A percentile compares a stretch with the other conserved stretches of the same genome.
These are phyloP conservation scores for Liparis tanakae DNA, from an alignment of 2,797 vertebrate genomes.

Conservation along the genomic window DNA sequence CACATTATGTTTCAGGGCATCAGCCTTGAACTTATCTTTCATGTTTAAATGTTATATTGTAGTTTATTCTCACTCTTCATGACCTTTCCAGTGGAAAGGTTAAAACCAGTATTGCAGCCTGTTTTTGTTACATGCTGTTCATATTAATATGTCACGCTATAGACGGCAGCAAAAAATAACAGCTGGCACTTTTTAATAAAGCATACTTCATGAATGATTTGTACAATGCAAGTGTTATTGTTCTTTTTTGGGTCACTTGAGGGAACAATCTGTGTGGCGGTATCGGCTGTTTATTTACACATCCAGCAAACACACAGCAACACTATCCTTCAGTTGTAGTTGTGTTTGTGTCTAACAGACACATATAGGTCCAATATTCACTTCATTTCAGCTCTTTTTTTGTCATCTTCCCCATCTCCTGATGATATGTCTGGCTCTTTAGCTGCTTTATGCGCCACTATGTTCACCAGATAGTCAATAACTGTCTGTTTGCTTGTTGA, in stretches of 20 bases:
- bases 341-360: neutral
- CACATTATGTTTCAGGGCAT: neutral
- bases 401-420: neutral
- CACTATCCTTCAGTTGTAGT: neutral
- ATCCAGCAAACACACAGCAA: neutral
- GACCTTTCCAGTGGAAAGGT: neutral
- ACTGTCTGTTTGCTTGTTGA: neutral
- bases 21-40: neutral
- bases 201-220: neutral
- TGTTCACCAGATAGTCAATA: neutral
- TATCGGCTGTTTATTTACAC: neutral
- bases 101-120: neutral
- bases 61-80: neutral
- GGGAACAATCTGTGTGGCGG: neutral
- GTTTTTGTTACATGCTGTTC: neutral
- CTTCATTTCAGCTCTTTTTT: neutral
- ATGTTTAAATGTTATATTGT: neutral
- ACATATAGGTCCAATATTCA: neutral
- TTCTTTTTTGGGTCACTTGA: neutral
- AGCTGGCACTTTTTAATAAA: neutral
- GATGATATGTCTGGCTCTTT: neutral
- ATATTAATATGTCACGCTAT: neutral
- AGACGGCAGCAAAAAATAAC: neutral
- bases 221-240: neutral
- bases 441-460: neutral